phyloP scores from a whole-genome alignment of 2,888 invertebrate genomes.

The Ichneumoninae sp. region DNA sequence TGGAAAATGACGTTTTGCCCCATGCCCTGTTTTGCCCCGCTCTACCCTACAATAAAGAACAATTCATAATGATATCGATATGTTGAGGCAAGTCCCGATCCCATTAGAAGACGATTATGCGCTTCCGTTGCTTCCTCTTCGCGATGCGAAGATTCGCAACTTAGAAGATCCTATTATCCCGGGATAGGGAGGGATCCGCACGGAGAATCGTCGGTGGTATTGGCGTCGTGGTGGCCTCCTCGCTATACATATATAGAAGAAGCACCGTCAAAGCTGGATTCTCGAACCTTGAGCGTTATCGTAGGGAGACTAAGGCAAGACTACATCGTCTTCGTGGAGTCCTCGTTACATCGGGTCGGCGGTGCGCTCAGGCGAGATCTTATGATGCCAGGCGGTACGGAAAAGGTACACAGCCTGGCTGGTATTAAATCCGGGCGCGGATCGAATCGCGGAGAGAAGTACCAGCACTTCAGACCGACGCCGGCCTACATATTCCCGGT shows the following conservation, averaged over 20 bases:
- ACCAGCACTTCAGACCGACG: conserved; percentile 35
- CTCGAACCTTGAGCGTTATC: conserved; percentile 4
- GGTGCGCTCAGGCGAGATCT: conserved; percentile 52
- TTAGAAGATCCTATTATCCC: conserved; percentile 15
- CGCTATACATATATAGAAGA: background rate
- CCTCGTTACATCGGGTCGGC: background rate
- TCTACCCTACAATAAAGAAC: background rate
- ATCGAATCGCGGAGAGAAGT: conserved; percentile 43
- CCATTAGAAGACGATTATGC: conserved; percentile 40
- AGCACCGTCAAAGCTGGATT: conserved; percentile 9
- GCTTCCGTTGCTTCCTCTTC: background rate
- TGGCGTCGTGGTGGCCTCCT: background rate
- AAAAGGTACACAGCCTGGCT: conserved; percentile 8
- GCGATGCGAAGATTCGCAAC: conserved; percentile 26
- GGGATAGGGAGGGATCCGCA: background rate
- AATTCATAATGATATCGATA: conserved; percentile 9
- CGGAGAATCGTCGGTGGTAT: background rate
- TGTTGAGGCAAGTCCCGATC: background rate
- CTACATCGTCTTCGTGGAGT: conserved; percentile 6
- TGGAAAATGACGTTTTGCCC: too few species aligned
- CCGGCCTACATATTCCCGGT: conserved; percentile 53
- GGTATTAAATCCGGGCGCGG: conserved; percentile 45
- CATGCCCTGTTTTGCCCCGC: too few species aligned
- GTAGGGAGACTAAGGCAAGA: background rate
- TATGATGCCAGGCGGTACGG: conserved; percentile 8